Conservation (phyloP, 2,797 vertebrate genomes). For the Champsocephalus esox region DNA sequence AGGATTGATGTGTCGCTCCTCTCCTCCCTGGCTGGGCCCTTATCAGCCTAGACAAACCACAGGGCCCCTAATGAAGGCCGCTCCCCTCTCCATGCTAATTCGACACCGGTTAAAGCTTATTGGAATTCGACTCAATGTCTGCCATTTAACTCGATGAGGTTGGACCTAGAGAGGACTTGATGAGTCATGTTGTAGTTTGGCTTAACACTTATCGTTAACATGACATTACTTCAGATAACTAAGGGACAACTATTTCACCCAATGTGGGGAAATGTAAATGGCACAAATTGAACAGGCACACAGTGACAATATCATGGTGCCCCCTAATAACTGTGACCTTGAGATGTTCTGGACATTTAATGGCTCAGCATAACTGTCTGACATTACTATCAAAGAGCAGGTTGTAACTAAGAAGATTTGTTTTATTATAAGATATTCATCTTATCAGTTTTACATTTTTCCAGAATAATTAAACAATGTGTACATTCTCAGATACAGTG, state of each 20-base stretch:
- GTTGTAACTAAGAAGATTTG: neutral
- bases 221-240: conserved; percentile 22
- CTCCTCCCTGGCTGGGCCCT: conserved; percentile 64
- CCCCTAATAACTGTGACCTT: conserved; percentile 17
- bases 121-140: conserved; percentile 56
- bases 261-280: neutral
- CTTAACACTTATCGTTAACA: conserved; percentile 37
- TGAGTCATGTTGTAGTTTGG: conserved; percentile 13
- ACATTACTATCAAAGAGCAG: neutral
- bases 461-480: neutral
- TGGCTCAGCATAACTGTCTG: conserved; percentile 13
- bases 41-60: conserved; percentile 78
- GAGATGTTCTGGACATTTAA: conserved; percentile 16
- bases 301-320: conserved; percentile 16
- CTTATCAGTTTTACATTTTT: neutral
- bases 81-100: conserved; percentile 74
- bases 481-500: neutral
- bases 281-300: conserved; percentile 7
- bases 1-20: conserved; percentile 73
- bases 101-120: conserved; percentile 36
- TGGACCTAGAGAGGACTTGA: conserved; percentile 8
- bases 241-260: conserved; percentile 7
- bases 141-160: conserved; percentile 34
- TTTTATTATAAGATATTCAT: neutral
- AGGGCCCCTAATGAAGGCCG: conserved; percentile 73